phyloP scores from a whole-genome alignment of 2,888 invertebrate species.

The Sisyra nigra region DNA sequence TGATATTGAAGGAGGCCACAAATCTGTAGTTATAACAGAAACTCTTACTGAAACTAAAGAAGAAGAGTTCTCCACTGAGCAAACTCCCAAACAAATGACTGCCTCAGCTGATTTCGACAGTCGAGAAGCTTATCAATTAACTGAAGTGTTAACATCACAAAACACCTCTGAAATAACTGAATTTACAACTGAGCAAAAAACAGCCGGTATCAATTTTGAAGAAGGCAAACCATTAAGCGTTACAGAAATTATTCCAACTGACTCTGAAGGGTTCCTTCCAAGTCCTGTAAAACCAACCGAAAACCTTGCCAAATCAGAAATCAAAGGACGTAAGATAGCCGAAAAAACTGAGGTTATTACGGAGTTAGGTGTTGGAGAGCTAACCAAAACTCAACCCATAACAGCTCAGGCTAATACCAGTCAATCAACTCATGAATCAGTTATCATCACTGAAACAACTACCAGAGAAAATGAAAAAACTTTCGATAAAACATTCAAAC shows the following conservation, averaged over 20 bases:
- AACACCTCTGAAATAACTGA: not conserved
- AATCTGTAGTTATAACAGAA: constrained; percentile 13
- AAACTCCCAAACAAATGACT: constrained; percentile 11
- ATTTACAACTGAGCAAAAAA: constrained; percentile 8
- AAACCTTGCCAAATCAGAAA: constrained; percentile 15
- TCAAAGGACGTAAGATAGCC: constrained; percentile 15
- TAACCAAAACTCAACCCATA: constrained; percentile 13
- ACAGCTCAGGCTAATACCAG: not conserved
- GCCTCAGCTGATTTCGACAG: constrained; percentile 14
- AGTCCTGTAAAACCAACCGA: constrained; percentile 14
- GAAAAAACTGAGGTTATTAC: constrained; percentile 14
- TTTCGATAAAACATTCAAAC: constrained; percentile 11
- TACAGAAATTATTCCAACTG: constrained; percentile 16
- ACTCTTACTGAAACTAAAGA: constrained; percentile 15
- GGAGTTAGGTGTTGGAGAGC: constrained; percentile 14
- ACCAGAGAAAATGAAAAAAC: constrained; percentile 7
- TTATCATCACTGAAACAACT: constrained; percentile 16
- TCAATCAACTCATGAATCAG: constrained; percentile 17
- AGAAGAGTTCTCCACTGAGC: constrained; percentile 10
- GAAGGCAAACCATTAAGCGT: constrained; percentile 14
- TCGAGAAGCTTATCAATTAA: constrained; percentile 16
- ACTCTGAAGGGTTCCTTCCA: constrained; percentile 16
- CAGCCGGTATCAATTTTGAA: constrained; percentile 16
- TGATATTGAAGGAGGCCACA: constrained; percentile 9
- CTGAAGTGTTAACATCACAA: constrained; percentile 14